Evolutionary conservation across 2,797 vertebrate genomes (phyloP), one percentile per base, ranked within the genome.

Genomic region (Smutsia gigantea): DNA sequence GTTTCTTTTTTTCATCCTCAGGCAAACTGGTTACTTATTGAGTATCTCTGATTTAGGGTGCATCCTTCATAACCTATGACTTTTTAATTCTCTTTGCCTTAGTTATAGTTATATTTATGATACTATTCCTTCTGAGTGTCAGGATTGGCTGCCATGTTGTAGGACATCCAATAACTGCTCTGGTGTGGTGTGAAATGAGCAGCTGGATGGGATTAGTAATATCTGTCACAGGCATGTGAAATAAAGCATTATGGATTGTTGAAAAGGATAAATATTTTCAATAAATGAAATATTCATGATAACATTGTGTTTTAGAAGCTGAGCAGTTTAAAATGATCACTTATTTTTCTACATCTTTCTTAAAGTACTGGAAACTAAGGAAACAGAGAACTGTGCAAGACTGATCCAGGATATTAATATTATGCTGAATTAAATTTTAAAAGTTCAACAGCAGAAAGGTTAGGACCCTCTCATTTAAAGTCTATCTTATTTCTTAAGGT

Each of bases 221-320:
- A 98, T 98, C 98, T 97, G 98, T 98, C 97, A 98, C 97, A 98
- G 97, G 93, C 97, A 97, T 98, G 97, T 97, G 96, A 97, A 96
- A 96, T 97, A 97, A 97, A 97, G 94, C 89, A 95, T 96, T 97
- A 87, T 94, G 37, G 96, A 98, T 94, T 96, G 82, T 95, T 98
- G 94, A 97, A 97, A 96, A 97, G 96, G 97, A 98, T 98, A 98
- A 98, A 93, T 97, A 95, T 96, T 98, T 98, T 85, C 93, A 46
- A 66, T 78, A 97, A 97, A 97, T 98, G 96, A 98, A 98, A 98
- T 99, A 98, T 98, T 98, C 97, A 81, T 95, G 72, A 85, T 90
- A 81, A 78, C 49, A 92, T 55, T 37, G 1, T 93, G 87, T 95
- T 97, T 95, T 79, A 85, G 75, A 93, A 87, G 61, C 85, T 46